Conservation (phyloP, 1,140 invertebrate genomes). For the Cephus cinctus region DNA sequence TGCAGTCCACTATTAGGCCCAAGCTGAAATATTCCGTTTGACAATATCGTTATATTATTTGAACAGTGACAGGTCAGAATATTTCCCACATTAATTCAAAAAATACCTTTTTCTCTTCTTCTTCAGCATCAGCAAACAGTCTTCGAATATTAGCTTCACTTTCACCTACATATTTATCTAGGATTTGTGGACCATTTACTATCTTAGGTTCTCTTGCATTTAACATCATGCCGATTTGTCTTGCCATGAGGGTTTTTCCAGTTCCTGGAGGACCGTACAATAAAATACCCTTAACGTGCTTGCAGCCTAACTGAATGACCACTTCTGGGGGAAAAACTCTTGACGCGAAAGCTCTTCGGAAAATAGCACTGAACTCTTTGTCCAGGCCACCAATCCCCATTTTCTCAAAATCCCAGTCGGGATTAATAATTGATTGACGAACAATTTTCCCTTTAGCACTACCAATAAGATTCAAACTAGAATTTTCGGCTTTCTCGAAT, state of each 20-base stretch:
- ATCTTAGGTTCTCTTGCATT: slow-evolving; percentile 99
- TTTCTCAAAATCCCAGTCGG: slow-evolving; percentile 98
- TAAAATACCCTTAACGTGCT: slow-evolving; percentile 97
- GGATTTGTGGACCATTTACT: slow-evolving; percentile 98
- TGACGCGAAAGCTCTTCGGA: slow-evolving; percentile 96
- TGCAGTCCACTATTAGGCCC: slow-evolving; percentile 96
- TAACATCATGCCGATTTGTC: slow-evolving; percentile 99
- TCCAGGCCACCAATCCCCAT: slow-evolving; percentile 99
- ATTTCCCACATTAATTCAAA: too few relatives aligned
- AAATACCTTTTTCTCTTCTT: slow-evolving; percentile 88
- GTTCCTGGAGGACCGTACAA: slow-evolving; percentile 97
- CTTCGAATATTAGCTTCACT: slow-evolving; percentile 97
- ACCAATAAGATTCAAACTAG: slow-evolving; percentile 78
- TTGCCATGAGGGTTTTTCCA: slow-evolving; percentile 98
- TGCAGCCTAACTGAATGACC: slow-evolving; percentile 94
- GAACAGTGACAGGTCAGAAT: too few relatives aligned
- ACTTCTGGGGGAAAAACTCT: slow-evolving; percentile 98
- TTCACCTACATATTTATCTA: slow-evolving; percentile 99
- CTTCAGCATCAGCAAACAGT: slow-evolving; percentile 97
- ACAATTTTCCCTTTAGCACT: slow-evolving; percentile 79
- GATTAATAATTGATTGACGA: slow-evolving; percentile 92
- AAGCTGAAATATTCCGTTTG: slow-evolving; percentile 61
- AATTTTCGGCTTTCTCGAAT: slow-evolving; percentile 93
- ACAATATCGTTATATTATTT: too few relatives aligned
- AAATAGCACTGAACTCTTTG: slow-evolving; percentile 97